A percentile compares a stretch with the other conserved stretches of the same genome.
These are phyloP conservation scores for Gastracanthus pulcherrimus DNA, from an alignment of 2,888 invertebrate species.

Conservation along the genomic window DNA sequence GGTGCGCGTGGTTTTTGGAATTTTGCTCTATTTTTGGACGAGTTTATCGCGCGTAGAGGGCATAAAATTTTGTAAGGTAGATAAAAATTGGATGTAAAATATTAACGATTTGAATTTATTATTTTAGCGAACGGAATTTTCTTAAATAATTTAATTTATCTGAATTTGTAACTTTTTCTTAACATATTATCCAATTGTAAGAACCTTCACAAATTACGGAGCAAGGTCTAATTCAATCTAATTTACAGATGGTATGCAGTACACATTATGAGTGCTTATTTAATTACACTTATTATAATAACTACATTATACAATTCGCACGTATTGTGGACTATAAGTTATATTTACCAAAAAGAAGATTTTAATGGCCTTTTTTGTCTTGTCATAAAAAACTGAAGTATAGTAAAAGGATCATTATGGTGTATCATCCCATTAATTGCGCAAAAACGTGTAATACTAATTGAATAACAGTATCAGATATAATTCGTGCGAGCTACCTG, in stretches of 20 bases:
- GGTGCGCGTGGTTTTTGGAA: not conserved
- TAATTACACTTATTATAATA: not conserved
- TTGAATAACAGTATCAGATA: conserved; percentile 28
- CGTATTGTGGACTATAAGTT: not conserved
- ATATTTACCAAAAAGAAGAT: not conserved
- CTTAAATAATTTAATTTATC: no score
- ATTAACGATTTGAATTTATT: no score
- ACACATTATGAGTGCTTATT: not conserved
- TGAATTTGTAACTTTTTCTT: no score
- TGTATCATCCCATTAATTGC: conserved; percentile 21
- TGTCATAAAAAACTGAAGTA: conserved; percentile 11
- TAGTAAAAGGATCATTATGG: conserved; percentile 22
- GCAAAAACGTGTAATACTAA: conserved; percentile 24
- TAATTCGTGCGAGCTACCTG: not conserved
- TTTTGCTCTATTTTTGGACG: not conserved
- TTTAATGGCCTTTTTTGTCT: not conserved
- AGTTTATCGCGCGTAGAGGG: not conserved
- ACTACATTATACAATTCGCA: not conserved
- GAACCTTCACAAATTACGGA: no score
- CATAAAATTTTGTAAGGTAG: not conserved
- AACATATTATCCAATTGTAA: no score
- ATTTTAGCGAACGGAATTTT: no score
- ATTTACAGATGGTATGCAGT: no score
- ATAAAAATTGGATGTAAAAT: not conserved
- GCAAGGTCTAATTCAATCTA: no score